These are phyloP conservation scores for Sycophila sp. DNA, from an alignment of 1,140 invertebrate species.

Conservation along the genomic window DNA sequence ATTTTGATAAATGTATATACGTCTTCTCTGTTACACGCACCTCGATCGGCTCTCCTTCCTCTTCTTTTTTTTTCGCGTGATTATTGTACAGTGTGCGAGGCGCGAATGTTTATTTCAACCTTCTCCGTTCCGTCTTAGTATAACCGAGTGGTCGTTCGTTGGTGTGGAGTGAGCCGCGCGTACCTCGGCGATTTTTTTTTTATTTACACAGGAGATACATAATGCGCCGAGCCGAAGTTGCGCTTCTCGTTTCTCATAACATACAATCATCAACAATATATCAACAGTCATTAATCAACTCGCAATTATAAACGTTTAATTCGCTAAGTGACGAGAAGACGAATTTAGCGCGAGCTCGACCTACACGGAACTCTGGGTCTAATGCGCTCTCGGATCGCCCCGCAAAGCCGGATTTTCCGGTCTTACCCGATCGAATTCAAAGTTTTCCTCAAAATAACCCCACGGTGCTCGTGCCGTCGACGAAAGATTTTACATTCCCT, in stretches of 20 bases:
- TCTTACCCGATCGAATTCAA: not conserved
- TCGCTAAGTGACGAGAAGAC: not conserved
- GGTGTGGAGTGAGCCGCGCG: too few species aligned
- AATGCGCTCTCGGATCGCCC: not conserved
- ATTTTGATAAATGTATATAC: not conserved
- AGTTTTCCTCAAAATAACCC: not conserved
- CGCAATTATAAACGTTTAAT: constrained; percentile 19
- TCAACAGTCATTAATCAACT: constrained; percentile 33
- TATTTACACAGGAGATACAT: constrained; percentile 14
- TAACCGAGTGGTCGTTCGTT: too few species aligned
- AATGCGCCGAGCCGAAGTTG: not conserved
- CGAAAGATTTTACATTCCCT: not conserved
- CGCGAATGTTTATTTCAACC: constrained; percentile 16
- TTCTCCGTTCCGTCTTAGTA: not conserved
- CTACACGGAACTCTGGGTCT: too few species aligned
- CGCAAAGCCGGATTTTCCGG: not conserved
- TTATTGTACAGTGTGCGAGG: constrained; percentile 56
- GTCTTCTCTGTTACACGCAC: not conserved
- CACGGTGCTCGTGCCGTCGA: too few species aligned
- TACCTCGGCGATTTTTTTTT: not conserved
- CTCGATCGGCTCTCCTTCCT: not conserved
- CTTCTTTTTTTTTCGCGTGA: constrained; percentile 34
- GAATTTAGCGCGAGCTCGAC: not conserved
- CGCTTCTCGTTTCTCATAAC: constrained; percentile 7
- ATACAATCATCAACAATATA: constrained; percentile 32